A percentile compares a stretch with the other conserved stretches of the same genome.
Conservation (phyloP, 2,888 invertebrate species). For the Amphiduros pacificus region DNA sequence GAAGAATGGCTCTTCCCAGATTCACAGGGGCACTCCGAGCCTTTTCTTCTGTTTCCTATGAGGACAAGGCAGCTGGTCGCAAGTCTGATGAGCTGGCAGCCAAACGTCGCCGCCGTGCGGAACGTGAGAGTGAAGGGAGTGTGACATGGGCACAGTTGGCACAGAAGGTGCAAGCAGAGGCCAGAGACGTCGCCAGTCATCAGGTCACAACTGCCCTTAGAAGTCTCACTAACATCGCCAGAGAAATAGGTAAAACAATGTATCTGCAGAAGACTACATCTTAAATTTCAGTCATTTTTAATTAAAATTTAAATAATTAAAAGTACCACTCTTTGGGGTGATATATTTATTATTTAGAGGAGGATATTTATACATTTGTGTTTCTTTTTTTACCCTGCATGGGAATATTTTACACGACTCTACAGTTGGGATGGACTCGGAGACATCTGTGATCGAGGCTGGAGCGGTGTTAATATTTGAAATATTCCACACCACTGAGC, state of each 20-base stretch:
- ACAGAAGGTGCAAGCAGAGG: neutral
- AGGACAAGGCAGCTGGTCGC: neutral
- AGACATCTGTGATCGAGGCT: conserved; percentile 24
- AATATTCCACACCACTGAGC: conserved; percentile 41
- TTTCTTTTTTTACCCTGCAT: too few relatives aligned
- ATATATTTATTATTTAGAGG: too few relatives aligned
- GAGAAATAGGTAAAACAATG: conserved; percentile 25
- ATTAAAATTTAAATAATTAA: too few relatives aligned
- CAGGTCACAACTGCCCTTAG: conserved; percentile 9
- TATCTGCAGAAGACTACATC: too few relatives aligned
- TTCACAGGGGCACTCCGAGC: conserved; percentile 29
- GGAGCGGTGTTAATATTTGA: conserved; percentile 50
- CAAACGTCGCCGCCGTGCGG: conserved; percentile 12
- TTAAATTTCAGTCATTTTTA: too few relatives aligned
- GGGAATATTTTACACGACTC: too few relatives aligned
- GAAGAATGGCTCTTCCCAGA: conserved; percentile 25
- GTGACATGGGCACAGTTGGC: conserved; percentile 17
- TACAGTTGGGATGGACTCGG: conserved; percentile 21
- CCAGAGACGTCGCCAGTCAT: neutral
- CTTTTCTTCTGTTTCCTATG: conserved; percentile 20
- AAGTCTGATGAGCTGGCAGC: conserved; percentile 1
- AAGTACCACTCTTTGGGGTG: too few relatives aligned
- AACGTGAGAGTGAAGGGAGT: conserved; percentile 7
- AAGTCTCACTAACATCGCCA: conserved; percentile 17
- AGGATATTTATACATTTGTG: too few relatives aligned